A percentile compares a stretch with the other conserved stretches of the same genome.
These are phyloP conservation scores for Pampusana beccarii DNA, from an alignment of 2,113 vertebrate genomes.

Conservation along the genomic window DNA sequence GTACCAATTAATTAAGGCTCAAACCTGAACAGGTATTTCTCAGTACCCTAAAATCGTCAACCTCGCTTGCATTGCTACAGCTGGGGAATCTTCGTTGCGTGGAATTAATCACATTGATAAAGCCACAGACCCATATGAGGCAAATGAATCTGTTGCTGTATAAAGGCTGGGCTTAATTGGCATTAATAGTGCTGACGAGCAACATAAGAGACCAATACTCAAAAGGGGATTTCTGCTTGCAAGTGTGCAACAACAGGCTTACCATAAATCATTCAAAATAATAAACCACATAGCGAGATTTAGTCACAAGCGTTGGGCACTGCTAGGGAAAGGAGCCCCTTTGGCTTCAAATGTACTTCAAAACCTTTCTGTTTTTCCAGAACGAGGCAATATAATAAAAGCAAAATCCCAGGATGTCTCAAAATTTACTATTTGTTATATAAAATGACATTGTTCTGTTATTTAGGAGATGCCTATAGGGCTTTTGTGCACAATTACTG, in stretches of 20 bases:
- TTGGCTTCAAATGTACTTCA: background rate
- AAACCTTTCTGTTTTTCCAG: background rate
- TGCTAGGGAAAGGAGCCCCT: background rate
- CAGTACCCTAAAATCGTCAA: background rate
- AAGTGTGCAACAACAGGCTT: background rate
- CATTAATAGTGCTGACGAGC: background rate
- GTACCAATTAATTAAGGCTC: background rate
- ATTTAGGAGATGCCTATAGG: background rate
- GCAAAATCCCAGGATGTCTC: background rate
- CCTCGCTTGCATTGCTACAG: background rate
- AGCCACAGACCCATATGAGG: background rate
- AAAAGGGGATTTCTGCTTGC: background rate
- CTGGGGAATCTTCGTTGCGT: background rate
- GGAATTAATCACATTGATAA: background rate
- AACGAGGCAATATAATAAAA: background rate
- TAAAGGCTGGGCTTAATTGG: background rate
- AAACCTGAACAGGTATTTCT: background rate
- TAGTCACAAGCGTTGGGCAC: background rate
- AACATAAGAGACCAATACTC: background rate
- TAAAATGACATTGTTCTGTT: rapidly evolving
- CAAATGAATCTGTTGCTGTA: background rate
- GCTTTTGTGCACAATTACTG: background rate
- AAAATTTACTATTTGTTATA: background rate
- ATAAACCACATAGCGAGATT: background rate
- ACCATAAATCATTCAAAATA: background rate